A percentile compares a stretch with the other conserved stretches of the same genome.
These are phyloP conservation scores for Oreochromis mossambicus DNA, from an alignment of 2,797 vertebrate genomes.

Conservation along the genomic window DNA sequence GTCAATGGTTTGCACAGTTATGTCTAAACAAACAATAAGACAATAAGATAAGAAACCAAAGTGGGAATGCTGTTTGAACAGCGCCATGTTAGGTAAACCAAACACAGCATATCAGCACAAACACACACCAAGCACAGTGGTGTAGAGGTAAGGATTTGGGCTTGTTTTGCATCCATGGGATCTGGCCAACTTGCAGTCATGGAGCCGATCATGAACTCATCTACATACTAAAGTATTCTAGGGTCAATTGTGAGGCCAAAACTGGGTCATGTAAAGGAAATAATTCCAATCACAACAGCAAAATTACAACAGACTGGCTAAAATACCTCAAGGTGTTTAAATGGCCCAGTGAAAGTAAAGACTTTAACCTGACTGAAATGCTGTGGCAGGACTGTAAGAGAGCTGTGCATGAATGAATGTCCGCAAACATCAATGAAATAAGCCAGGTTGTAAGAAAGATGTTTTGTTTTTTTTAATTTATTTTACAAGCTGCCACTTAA, in stretches of 20 bases:
- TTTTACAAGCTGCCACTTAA: not conserved
- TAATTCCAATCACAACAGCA: not conserved
- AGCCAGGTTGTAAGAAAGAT: not conserved
- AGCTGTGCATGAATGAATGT: not conserved
- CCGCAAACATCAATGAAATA: not conserved
- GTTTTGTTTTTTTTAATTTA: rapidly evolving
- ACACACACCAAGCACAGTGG: not conserved
- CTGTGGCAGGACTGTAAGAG: not conserved
- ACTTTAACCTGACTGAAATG: not conserved
- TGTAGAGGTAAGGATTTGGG: not conserved
- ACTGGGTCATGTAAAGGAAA: not conserved
- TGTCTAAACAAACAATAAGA: not conserved
- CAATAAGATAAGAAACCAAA: not conserved
- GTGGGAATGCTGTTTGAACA: not conserved
- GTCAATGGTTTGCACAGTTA: not conserved
- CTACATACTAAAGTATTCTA: not conserved
- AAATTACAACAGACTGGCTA: not conserved
- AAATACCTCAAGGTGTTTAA: not conserved
- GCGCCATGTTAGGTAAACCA: not conserved
- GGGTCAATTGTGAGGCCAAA: not conserved
- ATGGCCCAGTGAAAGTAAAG: not conserved
- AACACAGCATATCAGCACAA: not conserved
- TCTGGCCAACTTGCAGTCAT: not conserved
- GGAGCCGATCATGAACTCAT: not conserved
- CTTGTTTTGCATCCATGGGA: not conserved